Evolutionary conservation across 2,797 vertebrate species (phyloP).

Genomic region (Muscicapa striata): DNA sequence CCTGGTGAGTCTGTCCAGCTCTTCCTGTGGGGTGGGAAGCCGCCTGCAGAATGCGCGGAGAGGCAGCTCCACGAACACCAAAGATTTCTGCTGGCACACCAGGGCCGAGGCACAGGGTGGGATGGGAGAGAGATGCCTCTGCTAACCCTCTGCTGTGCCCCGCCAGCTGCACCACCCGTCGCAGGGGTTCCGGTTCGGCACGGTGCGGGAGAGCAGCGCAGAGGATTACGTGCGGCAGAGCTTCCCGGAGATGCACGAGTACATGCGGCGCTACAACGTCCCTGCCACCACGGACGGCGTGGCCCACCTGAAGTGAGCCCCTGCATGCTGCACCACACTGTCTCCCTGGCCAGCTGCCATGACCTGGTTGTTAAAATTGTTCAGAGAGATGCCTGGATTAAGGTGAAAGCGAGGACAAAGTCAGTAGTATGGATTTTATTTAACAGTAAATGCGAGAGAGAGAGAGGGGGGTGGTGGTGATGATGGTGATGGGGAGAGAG

Average conservation of each 20-base stretch:
- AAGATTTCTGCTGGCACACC: background rate
- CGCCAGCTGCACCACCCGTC: constrained; percentile 95
- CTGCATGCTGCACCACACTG: background rate
- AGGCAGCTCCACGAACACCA: background rate
- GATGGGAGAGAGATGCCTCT: background rate
- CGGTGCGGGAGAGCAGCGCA: constrained; percentile 94
- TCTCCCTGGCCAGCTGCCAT: too few species aligned
- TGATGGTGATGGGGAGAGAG: background rate
- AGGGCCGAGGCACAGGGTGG: background rate
- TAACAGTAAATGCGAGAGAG: background rate
- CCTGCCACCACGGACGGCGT: constrained; percentile 94
- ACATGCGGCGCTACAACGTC: constrained; percentile 96
- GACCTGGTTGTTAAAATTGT: background rate
- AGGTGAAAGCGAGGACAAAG: background rate
- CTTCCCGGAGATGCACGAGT: constrained; percentile 98
- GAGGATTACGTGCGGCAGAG: constrained; percentile 98
- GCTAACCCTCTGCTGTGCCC: background rate
- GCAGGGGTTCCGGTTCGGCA: constrained; percentile 96
- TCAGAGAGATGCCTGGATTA: background rate
- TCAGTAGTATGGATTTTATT: background rate
- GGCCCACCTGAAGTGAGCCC: constrained; percentile 89
- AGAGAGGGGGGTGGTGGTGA: background rate
- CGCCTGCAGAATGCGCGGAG: background rate
- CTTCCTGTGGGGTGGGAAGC: background rate
- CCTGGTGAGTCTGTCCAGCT: background rate